Base-by-base conservation (phyloP, 64 coral and sea anemone genomes). In the Anthopleura sola region DNA sequence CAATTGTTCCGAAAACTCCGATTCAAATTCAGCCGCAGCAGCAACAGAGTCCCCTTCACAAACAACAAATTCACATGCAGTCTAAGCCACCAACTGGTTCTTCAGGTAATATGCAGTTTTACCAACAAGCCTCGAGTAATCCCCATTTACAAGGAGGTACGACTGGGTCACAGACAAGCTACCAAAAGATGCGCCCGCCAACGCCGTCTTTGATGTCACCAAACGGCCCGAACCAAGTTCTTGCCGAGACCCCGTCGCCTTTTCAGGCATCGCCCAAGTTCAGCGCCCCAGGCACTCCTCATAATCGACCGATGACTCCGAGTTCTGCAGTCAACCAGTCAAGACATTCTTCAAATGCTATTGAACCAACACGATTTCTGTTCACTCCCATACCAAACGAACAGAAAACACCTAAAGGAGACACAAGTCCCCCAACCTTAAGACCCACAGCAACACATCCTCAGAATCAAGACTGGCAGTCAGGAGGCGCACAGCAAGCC, bases 251-350 rank as follows among this genome's bases (percentile, higher is more conserved):
- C 21, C 84, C 90, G 3, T 90, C 94, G 18, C 90, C 90, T 21
- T 96, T 96, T 56, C 94, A 96, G 84, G 78, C 90, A n/a, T 99
- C 97, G 9, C 97, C 97, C 19, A 99, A 99, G 81, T 94, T 94
- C 33, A 99, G 85, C 60, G 37, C 92, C 17, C 97, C 92, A 55
- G 87, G 90, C 20, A 85, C 92, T 77, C 97, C 93, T 14, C 97
- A 94, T 49, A 99, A 91, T 80, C 83, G 87, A 40, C 87, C 92
- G 15, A 89, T 94, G 31, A 99, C 97, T 17, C 97, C 97, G 48
- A 94, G 92, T 56, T 93, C 95, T 71, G 86, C 80, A 7, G 78
- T 56, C 14, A 88, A 69, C 10, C 83, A 92, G 4, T 56, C 97
- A 19, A 91, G 97, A 55, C 92, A 94, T 47, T 92, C 92, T 31